These are phyloP conservation scores for Trochalopteron elliotii DNA, from an alignment of 2,113 vertebrate genomes.

Conservation along the genomic window DNA sequence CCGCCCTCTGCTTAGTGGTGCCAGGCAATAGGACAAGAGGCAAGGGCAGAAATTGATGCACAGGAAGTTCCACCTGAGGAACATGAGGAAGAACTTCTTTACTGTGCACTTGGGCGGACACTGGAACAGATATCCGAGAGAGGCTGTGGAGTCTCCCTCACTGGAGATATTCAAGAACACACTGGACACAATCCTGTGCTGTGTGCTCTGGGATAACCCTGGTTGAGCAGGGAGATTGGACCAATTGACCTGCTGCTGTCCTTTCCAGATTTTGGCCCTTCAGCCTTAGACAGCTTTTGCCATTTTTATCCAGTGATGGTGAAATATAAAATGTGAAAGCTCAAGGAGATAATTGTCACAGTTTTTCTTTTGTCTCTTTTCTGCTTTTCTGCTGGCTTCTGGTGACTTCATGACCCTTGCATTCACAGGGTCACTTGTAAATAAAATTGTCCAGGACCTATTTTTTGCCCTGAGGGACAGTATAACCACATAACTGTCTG, in stretches of 20 bases:
- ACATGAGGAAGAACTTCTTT: not conserved
- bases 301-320: not conserved
- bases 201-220: not conserved
- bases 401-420: not conserved
- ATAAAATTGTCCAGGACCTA: not conserved
- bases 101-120: not conserved
- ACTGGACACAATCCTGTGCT: not conserved
- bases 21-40: not conserved
- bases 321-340: not conserved
- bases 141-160: not conserved
- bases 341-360: not conserved
- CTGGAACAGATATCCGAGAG: not conserved
- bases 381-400: not conserved
- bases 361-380: not conserved
- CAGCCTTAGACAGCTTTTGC: not conserved
- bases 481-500: not conserved
- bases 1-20: not conserved
- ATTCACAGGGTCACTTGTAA: not conserved
- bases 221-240: not conserved
- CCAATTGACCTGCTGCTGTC: not conserved
- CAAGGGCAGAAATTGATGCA: not conserved
- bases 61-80: not conserved
- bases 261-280: not conserved
- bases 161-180: not conserved
- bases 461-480: not conserved